Conservation (phyloP, 2,797 vertebrate genomes). For the Buceros bicornis region DNA sequence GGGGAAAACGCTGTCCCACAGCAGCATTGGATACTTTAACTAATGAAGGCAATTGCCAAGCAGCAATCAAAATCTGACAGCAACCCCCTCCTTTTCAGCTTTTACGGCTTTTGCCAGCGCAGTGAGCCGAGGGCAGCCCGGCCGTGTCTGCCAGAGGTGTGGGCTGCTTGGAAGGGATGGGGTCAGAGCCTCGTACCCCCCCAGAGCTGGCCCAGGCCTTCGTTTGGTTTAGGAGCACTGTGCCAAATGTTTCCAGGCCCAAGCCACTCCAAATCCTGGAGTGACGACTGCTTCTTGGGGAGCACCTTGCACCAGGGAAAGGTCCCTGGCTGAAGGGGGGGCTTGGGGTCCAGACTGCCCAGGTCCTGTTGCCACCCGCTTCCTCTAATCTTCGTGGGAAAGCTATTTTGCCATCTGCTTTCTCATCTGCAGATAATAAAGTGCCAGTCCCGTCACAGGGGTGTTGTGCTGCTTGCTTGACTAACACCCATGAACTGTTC, state of each 20-base stretch:
- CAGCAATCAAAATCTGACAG: not conserved
- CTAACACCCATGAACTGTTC: not conserved
- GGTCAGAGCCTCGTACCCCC: not conserved
- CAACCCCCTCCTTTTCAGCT: not conserved
- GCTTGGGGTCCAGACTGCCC: not conserved
- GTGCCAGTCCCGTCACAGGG: not conserved
- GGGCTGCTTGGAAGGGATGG: not conserved
- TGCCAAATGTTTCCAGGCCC: not conserved
- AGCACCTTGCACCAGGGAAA: not conserved
- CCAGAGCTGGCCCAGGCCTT: not conserved
- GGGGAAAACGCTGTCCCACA: not conserved
- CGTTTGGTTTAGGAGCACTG: not conserved
- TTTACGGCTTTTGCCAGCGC: not conserved
- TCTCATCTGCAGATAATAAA: not conserved
- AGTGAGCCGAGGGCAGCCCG: not conserved
- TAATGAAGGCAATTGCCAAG: not conserved
- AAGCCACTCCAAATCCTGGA: not conserved
- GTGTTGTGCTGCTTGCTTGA: not conserved
- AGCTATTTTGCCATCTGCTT: not conserved
- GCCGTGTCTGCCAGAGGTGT: accelerated
- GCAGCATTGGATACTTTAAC: not conserved
- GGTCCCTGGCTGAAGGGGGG: not conserved
- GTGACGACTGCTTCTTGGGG: not conserved
- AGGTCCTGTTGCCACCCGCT: not conserved
- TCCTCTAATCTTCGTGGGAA: not conserved